phyloP scores from a whole-genome alignment of 2,888 invertebrate species.

The Notocelia uddmanniana region DNA sequence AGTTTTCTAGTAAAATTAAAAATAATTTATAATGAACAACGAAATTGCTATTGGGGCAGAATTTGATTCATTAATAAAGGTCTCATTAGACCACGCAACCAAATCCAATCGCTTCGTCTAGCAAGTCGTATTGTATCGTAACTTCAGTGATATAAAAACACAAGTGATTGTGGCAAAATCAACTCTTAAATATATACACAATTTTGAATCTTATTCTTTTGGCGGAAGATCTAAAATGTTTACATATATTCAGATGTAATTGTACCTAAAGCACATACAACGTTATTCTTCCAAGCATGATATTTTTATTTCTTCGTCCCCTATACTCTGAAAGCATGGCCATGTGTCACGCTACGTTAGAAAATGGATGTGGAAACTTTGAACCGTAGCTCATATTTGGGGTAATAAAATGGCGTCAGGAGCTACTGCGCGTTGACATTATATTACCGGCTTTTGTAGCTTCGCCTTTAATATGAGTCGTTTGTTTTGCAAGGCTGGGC shows the following conservation, averaged over 20 bases:
- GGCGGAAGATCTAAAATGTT: neutral
- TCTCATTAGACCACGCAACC: slow-evolving; percentile 40
- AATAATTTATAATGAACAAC: slow-evolving; percentile 21
- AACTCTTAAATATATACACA: neutral
- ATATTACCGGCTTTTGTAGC: slow-evolving; percentile 11
- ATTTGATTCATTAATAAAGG: slow-evolving; percentile 9
- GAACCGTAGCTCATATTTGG: slow-evolving; percentile 30
- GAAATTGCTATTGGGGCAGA: slow-evolving; percentile 25
- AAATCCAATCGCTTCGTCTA: slow-evolving; percentile 21
- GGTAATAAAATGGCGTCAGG: slow-evolving; percentile 28
- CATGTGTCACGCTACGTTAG: slow-evolving; percentile 35
- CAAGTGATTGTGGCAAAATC: neutral
- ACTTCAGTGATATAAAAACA: slow-evolving; percentile 7
- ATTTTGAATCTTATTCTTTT: neutral
- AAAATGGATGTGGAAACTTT: slow-evolving; percentile 40
- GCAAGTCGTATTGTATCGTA: neutral
- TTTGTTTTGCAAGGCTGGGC: slow-evolving; percentile 21
- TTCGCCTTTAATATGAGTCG: slow-evolving; percentile 18
- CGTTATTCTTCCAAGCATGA: neutral
- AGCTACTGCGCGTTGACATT: slow-evolving; percentile 5
- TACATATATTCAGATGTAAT: neutral
- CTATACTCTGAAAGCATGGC: slow-evolving; percentile 24
- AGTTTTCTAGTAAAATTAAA: slow-evolving; percentile 7
- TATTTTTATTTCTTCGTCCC: slow-evolving; percentile 4
- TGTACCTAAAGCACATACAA: neutral